Evolutionary conservation across 2,797 vertebrate species (phyloP).

Genomic region (Triplophysa yarkandensis): DNA sequence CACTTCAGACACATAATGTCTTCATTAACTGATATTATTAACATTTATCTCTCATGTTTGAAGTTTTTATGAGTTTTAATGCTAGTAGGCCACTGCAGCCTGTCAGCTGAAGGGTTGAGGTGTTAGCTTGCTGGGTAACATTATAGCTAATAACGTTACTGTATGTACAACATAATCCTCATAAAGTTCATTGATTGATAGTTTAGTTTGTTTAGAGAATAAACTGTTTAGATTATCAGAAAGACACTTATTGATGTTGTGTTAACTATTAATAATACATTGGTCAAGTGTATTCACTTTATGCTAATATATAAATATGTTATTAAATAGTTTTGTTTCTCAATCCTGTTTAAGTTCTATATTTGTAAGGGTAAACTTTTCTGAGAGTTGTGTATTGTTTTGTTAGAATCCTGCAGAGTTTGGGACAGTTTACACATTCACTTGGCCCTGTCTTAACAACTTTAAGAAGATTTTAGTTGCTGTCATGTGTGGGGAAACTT

Average conservation of each 20-base stretch:
- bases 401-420: too few relatives aligned
- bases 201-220: not conserved
- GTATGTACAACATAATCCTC: not conserved
- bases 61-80: not conserved
- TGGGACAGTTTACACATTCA: too few relatives aligned
- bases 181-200: not conserved
- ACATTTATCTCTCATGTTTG: not conserved
- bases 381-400: too few relatives aligned
- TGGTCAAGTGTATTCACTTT: too few relatives aligned
- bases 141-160: not conserved
- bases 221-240: not conserved
- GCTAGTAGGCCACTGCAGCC: conserved; percentile 25
- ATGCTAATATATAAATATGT: too few relatives aligned
- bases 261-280: too few relatives aligned
- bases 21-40: not conserved
- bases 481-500: too few relatives aligned
- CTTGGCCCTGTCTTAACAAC: too few relatives aligned
- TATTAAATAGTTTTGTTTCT: not conserved
- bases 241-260: not conserved
- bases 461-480: too few relatives aligned
- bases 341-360: not conserved
- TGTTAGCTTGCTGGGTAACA: conserved; percentile 10
- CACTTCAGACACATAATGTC: not conserved
- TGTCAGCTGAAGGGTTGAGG: not conserved
- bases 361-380: too few relatives aligned